A percentile compares a stretch with the other conserved stretches of the same genome.
Conservation (phyloP, 2,113 vertebrate species). For the Indicator maculatus region DNA sequence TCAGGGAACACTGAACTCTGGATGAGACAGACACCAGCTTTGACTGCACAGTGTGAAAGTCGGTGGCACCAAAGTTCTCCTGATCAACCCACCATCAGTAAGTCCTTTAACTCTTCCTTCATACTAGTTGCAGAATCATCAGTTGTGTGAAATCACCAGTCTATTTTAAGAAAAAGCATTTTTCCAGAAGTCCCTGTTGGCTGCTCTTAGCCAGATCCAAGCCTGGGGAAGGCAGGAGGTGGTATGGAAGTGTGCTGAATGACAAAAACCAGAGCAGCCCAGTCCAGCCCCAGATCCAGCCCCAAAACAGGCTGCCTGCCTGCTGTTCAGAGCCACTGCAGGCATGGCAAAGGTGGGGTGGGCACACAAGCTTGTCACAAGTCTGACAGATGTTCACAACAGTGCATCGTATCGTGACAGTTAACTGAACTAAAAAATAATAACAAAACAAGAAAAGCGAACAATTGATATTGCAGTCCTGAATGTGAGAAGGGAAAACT, state of each 20-base stretch:
- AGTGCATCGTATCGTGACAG: background rate
- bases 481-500: background rate
- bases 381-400: background rate
- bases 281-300: background rate
- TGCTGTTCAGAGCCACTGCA: background rate
- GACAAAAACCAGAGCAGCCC: conserved; percentile 41
- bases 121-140: background rate
- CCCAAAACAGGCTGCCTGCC: background rate
- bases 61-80: conserved; percentile 9
- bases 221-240: background rate
- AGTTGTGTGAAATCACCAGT: background rate
- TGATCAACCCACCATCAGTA: background rate
- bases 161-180: conserved; percentile 42
- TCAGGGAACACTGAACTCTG: background rate
- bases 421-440: background rate
- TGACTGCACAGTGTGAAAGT: background rate
- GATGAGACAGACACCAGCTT: background rate
- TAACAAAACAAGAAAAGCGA: background rate
- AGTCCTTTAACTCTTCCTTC: background rate
- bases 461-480: background rate
- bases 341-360: background rate
- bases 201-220: background rate
- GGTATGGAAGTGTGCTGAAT: background rate
- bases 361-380: background rate
- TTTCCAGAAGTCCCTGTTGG: conserved; percentile 9